These are phyloP conservation scores for Varecia variegata DNA, from an alignment of 2,797 vertebrate species.

Conservation along the genomic window DNA sequence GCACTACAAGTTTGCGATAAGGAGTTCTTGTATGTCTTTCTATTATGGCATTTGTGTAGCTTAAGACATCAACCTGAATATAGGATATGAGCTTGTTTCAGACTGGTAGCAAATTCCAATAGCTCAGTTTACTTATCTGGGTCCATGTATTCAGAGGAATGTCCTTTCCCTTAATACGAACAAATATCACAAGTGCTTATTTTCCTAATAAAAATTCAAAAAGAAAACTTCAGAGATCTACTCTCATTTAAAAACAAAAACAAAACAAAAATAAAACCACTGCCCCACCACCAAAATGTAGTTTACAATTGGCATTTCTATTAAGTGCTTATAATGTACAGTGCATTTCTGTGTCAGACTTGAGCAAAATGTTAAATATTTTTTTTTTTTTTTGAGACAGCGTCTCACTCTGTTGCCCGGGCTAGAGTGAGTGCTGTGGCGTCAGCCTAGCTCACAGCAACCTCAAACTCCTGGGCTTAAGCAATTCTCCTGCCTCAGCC, in stretches of 20 bases:
- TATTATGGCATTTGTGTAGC: background rate
- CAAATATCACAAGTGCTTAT: background rate
- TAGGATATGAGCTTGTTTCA: background rate
- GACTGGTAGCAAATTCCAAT: background rate
- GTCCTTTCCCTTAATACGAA: background rate
- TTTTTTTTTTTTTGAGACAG: conserved; percentile 30
- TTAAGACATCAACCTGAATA: background rate
- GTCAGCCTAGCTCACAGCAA: too few relatives aligned
- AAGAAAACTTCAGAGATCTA: background rate
- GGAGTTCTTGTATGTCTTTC: background rate
- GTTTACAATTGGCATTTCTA: background rate
- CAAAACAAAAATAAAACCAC: background rate
- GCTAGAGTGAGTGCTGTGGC: too few relatives aligned
- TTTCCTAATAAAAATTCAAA: background rate
- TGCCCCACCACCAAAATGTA: background rate
- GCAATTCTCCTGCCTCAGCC: too few relatives aligned
- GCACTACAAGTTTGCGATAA: background rate
- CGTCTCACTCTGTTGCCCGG: too few relatives aligned
- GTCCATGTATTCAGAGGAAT: background rate
- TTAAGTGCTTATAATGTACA: background rate
- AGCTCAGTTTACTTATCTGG: background rate
- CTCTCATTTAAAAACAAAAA: background rate
- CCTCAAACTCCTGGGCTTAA: too few relatives aligned
- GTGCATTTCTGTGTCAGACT: background rate
- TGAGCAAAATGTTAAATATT: background rate